phyloP scores from a whole-genome alignment of 2,797 vertebrate species.

The Rhincodon typus region DNA sequence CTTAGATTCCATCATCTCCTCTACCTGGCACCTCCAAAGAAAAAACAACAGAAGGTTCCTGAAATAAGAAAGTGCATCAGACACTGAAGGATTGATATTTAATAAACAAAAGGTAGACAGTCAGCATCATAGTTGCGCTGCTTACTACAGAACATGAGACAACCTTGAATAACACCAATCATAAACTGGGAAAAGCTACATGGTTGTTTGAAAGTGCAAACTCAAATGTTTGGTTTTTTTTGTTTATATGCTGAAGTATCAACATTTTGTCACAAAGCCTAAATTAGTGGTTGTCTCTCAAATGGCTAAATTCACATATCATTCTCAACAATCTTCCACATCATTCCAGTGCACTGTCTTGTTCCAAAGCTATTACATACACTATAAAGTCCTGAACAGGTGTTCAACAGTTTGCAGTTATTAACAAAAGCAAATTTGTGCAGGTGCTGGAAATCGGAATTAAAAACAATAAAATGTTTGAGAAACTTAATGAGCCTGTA shows the following conservation, averaged over 20 bases:
- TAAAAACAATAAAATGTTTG: too few species aligned
- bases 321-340: background rate
- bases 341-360: background rate
- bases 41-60: background rate
- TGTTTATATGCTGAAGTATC: background rate
- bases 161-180: background rate
- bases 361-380: background rate
- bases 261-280: background rate
- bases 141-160: background rate
- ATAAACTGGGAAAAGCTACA: background rate
- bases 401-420: too few species aligned
- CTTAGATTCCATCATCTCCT: background rate
- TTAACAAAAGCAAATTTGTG: too few species aligned
- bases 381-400: background rate
- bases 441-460: too few species aligned
- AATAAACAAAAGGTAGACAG: background rate
- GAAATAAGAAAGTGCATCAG: background rate
- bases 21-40: background rate
- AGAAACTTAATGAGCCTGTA: too few species aligned
- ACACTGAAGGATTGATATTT: background rate
- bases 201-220: background rate
- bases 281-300: background rate
- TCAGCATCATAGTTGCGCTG: background rate
- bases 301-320: background rate
- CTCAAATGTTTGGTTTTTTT: background rate